Evolutionary conservation across 2,888 invertebrate genomes (phyloP).

Genomic region (Oscheius sp.): DNA sequence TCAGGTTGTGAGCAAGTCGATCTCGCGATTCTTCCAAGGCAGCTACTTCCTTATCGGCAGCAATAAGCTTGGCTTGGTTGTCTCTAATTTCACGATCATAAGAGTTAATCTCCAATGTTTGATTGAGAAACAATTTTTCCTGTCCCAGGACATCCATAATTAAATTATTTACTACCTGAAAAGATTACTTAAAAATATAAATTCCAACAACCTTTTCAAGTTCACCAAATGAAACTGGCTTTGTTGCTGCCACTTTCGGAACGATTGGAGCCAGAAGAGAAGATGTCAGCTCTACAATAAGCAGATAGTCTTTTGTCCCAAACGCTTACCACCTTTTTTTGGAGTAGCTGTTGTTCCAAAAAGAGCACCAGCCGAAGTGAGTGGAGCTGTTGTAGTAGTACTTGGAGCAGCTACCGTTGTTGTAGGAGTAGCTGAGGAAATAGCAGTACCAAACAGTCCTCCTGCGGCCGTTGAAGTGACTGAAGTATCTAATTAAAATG

Average conservation of each 20-base stretch:
- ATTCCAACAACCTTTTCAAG: neutral
- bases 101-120: constrained; percentile 38
- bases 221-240: constrained; percentile 19
- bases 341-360: constrained; percentile 21
- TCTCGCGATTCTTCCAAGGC: constrained; percentile 47
- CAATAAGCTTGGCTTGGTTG: constrained; percentile 33
- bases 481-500: neutral
- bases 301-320: neutral
- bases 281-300: neutral
- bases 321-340: too few species aligned
- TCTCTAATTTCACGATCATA: constrained; percentile 38
- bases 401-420: constrained; percentile 1
- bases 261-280: constrained; percentile 26
- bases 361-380: constrained; percentile 6
- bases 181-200: neutral
- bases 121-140: constrained; percentile 35
- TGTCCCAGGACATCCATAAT: constrained; percentile 34
- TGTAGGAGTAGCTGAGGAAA: too few species aligned
- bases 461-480: neutral
- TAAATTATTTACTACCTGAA: constrained; percentile 22
- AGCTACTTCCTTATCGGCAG: constrained; percentile 39
- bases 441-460: constrained; percentile 18
- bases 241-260: constrained; percentile 8
- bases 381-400: neutral
- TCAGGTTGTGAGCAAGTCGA: constrained; percentile 43